These are phyloP conservation scores for Acholoe squamosa DNA, from an alignment of 2,888 invertebrate species.

Conservation along the genomic window DNA sequence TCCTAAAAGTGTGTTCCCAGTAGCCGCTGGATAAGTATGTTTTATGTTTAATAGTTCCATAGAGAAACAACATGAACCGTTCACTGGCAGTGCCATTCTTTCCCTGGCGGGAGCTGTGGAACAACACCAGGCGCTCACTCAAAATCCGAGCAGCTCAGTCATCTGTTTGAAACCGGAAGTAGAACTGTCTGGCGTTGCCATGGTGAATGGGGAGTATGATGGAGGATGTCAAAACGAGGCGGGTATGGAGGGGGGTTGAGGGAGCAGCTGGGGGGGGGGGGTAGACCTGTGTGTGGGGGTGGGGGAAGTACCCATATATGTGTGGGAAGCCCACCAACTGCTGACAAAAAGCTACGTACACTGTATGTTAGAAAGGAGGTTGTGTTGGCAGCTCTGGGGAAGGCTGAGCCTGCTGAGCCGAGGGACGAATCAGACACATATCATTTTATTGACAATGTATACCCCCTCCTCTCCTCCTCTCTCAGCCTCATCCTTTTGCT, in stretches of 20 bases:
- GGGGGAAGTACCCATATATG: not conserved
- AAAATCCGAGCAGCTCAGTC: too few species aligned
- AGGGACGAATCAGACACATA: too few species aligned
- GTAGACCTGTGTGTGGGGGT: not conserved
- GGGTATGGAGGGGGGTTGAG: not conserved
- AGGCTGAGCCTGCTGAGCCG: not conserved
- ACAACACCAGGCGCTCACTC: too few species aligned
- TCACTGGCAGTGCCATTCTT: too few species aligned
- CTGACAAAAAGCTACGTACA: not conserved
- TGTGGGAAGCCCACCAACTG: constrained; percentile 7
- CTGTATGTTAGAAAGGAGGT: not conserved
- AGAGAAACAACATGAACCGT: too few species aligned
- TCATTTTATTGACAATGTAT: too few species aligned
- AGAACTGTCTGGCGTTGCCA: not conserved
- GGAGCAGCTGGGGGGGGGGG: not conserved
- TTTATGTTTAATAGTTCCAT: too few species aligned
- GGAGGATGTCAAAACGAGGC: not conserved
- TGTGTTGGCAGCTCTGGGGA: not conserved
- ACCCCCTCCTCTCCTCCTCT: not conserved
- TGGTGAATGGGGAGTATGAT: not conserved
- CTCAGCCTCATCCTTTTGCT: not conserved
- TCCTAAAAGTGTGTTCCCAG: too few species aligned
- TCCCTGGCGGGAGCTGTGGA: too few species aligned
- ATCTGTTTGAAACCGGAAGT: constrained; percentile 20
- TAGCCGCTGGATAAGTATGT: too few species aligned